phyloP scores from a whole-genome alignment of 2,113 vertebrate genomes.

The Paedocypris sp. region DNA sequence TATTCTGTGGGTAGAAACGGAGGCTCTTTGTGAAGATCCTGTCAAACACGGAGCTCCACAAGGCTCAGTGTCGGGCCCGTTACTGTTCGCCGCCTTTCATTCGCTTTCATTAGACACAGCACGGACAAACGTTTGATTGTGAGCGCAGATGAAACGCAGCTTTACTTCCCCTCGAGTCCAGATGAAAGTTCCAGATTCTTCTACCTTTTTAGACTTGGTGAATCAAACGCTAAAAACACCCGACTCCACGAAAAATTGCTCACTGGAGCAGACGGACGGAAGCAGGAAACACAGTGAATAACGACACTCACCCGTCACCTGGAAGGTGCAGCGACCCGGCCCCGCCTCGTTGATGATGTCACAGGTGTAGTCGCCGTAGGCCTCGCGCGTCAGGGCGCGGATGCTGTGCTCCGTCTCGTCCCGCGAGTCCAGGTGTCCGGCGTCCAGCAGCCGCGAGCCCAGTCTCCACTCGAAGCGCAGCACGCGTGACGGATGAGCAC shows the following conservation, averaged over 20 bases:
- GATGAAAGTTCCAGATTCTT: too few relatives aligned
- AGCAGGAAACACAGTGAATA: neutral
- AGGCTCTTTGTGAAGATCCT: too few relatives aligned
- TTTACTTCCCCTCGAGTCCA: too few relatives aligned
- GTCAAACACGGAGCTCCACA: too few relatives aligned
- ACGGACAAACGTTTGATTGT: too few relatives aligned
- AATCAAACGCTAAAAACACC: neutral
- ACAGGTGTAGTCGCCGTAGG: constrained; percentile 88
- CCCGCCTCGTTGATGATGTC: constrained; percentile 94
- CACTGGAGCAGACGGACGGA: neutral
- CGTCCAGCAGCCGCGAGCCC: constrained; percentile 72
- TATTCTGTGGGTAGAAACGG: too few relatives aligned
- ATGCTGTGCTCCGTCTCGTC: constrained; percentile 83
- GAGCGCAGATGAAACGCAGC: too few relatives aligned
- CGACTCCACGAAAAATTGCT: neutral
- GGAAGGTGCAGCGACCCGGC: constrained; percentile 85
- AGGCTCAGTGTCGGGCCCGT: too few relatives aligned
- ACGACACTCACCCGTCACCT: constrained; percentile 78
- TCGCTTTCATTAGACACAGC: too few relatives aligned
- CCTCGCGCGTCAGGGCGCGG: constrained; percentile 75
- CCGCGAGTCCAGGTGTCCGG: constrained; percentile 76
- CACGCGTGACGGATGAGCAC: constrained; percentile 84
- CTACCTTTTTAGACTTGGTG: too few relatives aligned
- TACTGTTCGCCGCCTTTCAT: too few relatives aligned
- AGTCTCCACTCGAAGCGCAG: constrained; percentile 89